phyloP scores from a whole-genome alignment of 2,113 vertebrate genomes.

The Cynopterus brachyotis region DNA sequence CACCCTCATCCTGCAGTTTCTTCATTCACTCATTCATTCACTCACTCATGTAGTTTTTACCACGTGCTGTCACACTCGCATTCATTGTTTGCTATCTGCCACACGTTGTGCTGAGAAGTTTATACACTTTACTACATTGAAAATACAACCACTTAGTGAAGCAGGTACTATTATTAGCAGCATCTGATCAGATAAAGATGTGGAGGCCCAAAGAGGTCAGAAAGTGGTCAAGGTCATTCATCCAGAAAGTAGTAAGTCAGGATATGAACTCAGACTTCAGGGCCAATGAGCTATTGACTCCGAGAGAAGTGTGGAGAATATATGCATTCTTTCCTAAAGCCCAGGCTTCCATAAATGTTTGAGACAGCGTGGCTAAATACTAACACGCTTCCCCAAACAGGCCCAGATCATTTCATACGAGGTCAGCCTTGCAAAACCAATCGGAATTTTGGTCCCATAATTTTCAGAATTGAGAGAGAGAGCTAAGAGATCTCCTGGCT shows the following conservation, averaged over 20 bases:
- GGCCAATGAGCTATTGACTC: background rate
- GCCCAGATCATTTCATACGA: background rate
- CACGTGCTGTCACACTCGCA: background rate
- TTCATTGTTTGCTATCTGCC: background rate
- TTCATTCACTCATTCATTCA: background rate
- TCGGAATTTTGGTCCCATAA: background rate
- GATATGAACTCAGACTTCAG: background rate
- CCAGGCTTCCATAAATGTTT: background rate
- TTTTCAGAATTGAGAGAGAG: background rate
- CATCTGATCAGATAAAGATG: background rate
- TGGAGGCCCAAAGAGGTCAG: background rate
- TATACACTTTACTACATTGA: background rate
- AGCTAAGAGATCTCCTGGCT: background rate
- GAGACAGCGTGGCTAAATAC: background rate
- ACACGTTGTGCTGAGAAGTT: background rate
- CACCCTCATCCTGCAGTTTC: accelerated
- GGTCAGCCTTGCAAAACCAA: background rate
- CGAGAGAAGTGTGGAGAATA: background rate
- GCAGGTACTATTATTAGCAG: background rate
- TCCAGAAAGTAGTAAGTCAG: background rate
- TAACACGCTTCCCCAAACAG: background rate
- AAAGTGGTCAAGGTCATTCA: background rate
- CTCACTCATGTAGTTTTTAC: background rate
- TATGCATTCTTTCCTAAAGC: background rate
- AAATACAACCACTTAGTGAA: background rate